Evolutionary conservation across 1,140 invertebrate species (phyloP).

Genomic region (Pemphigus obesinymphae): DNA sequence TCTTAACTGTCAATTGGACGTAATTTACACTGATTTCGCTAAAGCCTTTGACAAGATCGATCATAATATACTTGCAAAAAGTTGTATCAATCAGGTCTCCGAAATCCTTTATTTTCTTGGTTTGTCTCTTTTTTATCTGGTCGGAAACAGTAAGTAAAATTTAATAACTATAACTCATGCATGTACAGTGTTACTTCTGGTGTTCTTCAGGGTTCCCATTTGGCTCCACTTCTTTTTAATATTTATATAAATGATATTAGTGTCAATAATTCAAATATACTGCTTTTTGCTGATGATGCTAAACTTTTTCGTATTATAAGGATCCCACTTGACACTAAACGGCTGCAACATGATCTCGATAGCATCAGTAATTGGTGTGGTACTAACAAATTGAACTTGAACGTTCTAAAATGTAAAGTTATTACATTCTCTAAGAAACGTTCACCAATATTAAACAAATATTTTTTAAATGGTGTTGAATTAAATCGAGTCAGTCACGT

Average conservation of each 20-base stretch:
- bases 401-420: no score
- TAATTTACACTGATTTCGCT: no score
- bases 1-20: background rate
- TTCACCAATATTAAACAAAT: background rate
- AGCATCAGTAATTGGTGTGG: background rate
- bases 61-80: background rate
- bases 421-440: no score
- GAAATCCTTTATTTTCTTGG: background rate
- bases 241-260: no score
- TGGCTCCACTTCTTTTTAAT: background rate
- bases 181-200: slow-evolving; percentile 1
- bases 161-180: background rate
- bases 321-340: background rate
- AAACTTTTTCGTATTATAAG: no score
- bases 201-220: background rate
- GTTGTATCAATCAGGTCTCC: background rate
- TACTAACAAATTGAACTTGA: no score
- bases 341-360: background rate
- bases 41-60: no score
- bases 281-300: no score
- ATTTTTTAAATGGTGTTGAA: slow-evolving; percentile 4
- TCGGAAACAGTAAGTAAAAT: background rate
- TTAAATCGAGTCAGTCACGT: background rate
- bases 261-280: no score
- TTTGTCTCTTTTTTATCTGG: background rate